These are phyloP conservation scores for Schizopygopsis pylzovi DNA, from an alignment of 2,797 vertebrate species.

Conservation along the genomic window DNA sequence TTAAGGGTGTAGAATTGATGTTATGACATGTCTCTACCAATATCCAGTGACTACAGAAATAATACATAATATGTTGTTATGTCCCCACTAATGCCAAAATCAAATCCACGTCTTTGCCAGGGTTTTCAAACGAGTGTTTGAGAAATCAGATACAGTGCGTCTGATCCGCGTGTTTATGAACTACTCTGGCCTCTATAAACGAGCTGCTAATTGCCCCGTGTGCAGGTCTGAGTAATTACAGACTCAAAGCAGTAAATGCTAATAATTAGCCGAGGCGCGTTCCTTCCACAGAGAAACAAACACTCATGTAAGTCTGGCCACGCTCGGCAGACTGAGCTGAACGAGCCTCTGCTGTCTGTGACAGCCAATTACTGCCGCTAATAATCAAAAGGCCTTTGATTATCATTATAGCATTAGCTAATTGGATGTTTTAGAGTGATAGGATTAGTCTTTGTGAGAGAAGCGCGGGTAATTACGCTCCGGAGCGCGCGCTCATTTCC, in stretches of 20 bases:
- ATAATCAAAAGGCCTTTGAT: constrained; percentile 65
- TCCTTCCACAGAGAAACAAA: constrained; percentile 27
- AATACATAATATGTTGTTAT: too few species aligned
- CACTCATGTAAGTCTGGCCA: constrained; percentile 8
- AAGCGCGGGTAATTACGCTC: constrained; percentile 61
- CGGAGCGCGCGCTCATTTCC: constrained; percentile 48
- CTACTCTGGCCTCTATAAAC: background rate
- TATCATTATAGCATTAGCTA: constrained; percentile 63
- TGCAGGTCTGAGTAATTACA: constrained; percentile 19
- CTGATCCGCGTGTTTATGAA: background rate
- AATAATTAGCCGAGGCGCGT: constrained; percentile 2
- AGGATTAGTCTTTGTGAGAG: constrained; percentile 63
- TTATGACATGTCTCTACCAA: too few species aligned
- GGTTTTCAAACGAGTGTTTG: background rate
- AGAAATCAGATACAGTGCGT: background rate
- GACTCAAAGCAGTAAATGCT: constrained; percentile 11
- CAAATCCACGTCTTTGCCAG: background rate
- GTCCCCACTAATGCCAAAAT: background rate
- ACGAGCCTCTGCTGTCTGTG: constrained; percentile 37
- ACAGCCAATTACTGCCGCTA: constrained; percentile 61
- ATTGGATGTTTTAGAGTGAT: constrained; percentile 65
- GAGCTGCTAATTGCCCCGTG: background rate
- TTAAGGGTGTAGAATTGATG: too few species aligned
- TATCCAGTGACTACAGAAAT: too few species aligned
- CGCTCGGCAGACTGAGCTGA: constrained; percentile 26